Percentiles rank a stretch among this genome's conserved stretches.
phyloP scores from a whole-genome alignment of 1,140 invertebrate genomes.

The Halotydeus destructor region DNA sequence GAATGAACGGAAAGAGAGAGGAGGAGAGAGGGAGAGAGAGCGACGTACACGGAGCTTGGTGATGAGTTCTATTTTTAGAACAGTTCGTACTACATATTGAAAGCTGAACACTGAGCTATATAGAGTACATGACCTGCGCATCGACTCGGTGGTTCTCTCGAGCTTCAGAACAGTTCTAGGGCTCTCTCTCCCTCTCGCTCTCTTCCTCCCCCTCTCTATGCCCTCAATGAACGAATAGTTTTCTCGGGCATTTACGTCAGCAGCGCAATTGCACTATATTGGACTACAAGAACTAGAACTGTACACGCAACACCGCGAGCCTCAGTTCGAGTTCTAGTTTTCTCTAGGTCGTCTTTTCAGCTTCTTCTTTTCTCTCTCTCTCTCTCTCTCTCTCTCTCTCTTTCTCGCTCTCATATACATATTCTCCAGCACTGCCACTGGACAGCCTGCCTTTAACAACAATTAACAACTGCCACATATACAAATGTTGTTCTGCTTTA shows the following conservation, averaged over 20 bases:
- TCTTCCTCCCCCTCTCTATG: slow-evolving; percentile 4
- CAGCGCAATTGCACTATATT: too few relatives aligned
- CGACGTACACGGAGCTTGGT: not conserved
- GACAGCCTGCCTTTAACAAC: not conserved
- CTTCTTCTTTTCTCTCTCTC: slow-evolving; percentile 13
- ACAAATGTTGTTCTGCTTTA: not conserved
- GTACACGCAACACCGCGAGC: too few relatives aligned
- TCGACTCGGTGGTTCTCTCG: not conserved
- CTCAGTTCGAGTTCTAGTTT: too few relatives aligned
- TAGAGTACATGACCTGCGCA: not conserved
- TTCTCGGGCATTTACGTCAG: too few relatives aligned
- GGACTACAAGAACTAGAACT: too few relatives aligned
- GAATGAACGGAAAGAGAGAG: not conserved
- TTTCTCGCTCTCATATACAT: too few relatives aligned
- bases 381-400: slow-evolving; percentile 8
- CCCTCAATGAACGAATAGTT: too few relatives aligned
- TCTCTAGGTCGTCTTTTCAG: slow-evolving; percentile 5
- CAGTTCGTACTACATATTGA: not conserved
- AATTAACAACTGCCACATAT: not conserved
- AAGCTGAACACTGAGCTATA: not conserved
- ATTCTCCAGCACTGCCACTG: not conserved
- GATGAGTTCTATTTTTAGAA: not conserved
- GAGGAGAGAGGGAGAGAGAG: slow-evolving; percentile 4
- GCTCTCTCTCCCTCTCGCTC: slow-evolving; percentile 7
- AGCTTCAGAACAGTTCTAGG: not conserved